These are phyloP conservation scores for Asteroscopus sphinx DNA, from an alignment of 2,888 invertebrate species.

Conservation along the genomic window DNA sequence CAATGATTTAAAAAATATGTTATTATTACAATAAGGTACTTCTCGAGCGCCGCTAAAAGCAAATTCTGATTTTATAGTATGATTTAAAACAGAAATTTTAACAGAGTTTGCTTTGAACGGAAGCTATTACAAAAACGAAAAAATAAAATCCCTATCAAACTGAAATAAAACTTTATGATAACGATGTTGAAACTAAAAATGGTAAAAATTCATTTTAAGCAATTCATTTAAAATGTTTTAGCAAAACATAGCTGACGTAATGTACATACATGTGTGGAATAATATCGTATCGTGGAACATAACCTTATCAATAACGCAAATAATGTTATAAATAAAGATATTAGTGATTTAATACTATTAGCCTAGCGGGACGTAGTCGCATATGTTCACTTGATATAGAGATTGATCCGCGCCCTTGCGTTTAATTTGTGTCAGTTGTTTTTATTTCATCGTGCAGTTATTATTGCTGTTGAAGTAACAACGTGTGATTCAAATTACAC, in stretches of 20 bases:
- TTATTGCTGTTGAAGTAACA: slow-evolving; percentile 42
- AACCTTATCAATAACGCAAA: slow-evolving; percentile 63
- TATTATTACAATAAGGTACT: slow-evolving; percentile 55
- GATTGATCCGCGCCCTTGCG: slow-evolving; percentile 48
- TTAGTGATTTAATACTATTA: slow-evolving; percentile 67
- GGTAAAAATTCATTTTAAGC: slow-evolving; percentile 74
- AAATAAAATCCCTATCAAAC: slow-evolving; percentile 71
- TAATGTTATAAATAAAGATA: slow-evolving; percentile 67
- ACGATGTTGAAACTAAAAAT: slow-evolving; percentile 68
- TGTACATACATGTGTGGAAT: slow-evolving; percentile 48
- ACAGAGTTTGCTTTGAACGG: slow-evolving; percentile 61
- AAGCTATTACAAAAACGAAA: slow-evolving; percentile 62
- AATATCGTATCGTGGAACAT: slow-evolving; percentile 59
- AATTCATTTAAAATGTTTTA: slow-evolving; percentile 64
- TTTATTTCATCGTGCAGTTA: slow-evolving; percentile 38
- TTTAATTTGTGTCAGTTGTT: neutral
- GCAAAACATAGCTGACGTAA: slow-evolving; percentile 45
- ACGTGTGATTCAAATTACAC: slow-evolving; percentile 38
- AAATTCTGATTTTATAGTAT: slow-evolving; percentile 46
- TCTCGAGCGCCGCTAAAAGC: slow-evolving; percentile 55
- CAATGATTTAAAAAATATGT: slow-evolving; percentile 35
- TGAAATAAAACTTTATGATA: slow-evolving; percentile 75
- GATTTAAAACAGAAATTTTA: slow-evolving; percentile 38
- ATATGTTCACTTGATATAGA: slow-evolving; percentile 28
- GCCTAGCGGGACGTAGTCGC: slow-evolving; percentile 67